These are phyloP conservation scores for Hirudinaria manillensis DNA, from an alignment of 2,888 invertebrate species.

Conservation along the genomic window DNA sequence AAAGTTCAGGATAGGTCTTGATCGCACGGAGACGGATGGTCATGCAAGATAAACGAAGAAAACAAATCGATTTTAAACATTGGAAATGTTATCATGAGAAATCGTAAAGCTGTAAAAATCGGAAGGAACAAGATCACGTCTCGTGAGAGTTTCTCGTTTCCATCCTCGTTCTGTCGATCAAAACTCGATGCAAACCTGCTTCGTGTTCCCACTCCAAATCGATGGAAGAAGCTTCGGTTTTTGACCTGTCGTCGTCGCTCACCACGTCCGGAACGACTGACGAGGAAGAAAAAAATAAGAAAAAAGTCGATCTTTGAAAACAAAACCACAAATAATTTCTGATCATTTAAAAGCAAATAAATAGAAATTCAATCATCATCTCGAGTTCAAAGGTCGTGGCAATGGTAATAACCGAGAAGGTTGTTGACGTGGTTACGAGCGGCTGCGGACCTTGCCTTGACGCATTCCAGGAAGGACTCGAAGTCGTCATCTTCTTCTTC, in stretches of 20 bases:
- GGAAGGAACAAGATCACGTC: neutral
- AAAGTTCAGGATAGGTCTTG: neutral
- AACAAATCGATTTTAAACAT: neutral
- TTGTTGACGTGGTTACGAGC: constrained; percentile 39
- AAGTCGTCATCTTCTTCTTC: constrained; percentile 50
- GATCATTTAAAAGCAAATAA: neutral
- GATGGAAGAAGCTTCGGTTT: constrained; percentile 51
- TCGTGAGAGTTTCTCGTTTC: neutral
- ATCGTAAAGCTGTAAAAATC: neutral
- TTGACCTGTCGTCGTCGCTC: constrained; percentile 47
- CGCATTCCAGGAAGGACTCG: constrained; percentile 52
- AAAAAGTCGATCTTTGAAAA: neutral
- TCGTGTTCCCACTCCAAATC: constrained; percentile 54
- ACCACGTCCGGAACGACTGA: constrained; percentile 38
- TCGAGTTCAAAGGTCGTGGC: neutral
- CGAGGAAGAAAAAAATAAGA: neutral
- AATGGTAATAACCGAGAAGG: constrained; percentile 34
- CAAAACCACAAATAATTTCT: neutral
- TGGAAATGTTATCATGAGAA: neutral
- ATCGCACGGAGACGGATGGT: neutral
- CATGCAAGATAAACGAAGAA: neutral
- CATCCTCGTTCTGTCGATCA: neutral
- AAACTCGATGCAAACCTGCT: constrained; percentile 43
- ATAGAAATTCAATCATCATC: neutral
- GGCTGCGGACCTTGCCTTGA: constrained; percentile 48